Percentiles rank a stretch among this genome's conserved stretches.
These are phyloP conservation scores for Sebastes taczanowskii DNA, from an alignment of 2,797 vertebrate species.

Conservation along the genomic window DNA sequence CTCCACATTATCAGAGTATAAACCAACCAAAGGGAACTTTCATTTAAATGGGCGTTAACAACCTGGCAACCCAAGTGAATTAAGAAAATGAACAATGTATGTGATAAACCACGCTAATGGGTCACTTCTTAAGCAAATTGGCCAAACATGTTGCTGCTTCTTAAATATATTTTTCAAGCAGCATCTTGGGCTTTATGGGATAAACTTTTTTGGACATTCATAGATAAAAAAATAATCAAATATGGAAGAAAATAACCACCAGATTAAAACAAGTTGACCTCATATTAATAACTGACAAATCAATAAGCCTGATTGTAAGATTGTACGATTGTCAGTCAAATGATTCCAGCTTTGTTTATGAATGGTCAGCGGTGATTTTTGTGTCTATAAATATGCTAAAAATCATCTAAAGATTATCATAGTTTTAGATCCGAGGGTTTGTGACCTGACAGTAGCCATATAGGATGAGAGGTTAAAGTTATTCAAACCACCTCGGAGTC, in stretches of 20 bases:
- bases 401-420: background rate
- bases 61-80: background rate
- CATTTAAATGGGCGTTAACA: background rate
- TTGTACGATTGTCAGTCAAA: background rate
- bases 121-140: background rate
- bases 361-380: background rate
- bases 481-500: slow-evolving; percentile 59
- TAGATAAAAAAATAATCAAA: background rate
- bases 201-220: background rate
- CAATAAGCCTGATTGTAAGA: background rate
- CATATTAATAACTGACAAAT: background rate
- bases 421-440: background rate
- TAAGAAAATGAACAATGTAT: background rate
- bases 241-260: background rate
- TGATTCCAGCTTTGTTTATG: background rate
- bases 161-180: background rate
- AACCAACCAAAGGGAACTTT: background rate
- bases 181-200: background rate
- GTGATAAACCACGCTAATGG: background rate
- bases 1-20: background rate
- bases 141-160: background rate
- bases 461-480: slow-evolving; percentile 78
- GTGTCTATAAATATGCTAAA: background rate
- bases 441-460: slow-evolving; percentile 48
- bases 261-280: background rate